These are phyloP conservation scores for Megamerina dolium DNA, from an alignment of 2,888 invertebrate genomes.

Conservation along the genomic window DNA sequence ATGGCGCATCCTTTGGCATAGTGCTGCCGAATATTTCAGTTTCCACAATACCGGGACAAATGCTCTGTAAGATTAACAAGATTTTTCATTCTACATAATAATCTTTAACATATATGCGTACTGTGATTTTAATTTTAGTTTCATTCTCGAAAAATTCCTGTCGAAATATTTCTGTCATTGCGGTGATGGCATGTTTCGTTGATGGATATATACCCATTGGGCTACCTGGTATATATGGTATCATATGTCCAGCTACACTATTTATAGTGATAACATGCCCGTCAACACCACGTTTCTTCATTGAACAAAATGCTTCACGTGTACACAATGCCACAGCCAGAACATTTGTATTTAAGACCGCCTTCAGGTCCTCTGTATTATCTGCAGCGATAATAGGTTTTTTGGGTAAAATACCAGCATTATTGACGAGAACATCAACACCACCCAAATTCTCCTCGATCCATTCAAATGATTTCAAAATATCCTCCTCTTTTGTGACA, in stretches of 20 bases:
- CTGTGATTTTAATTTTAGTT: conserved; percentile 27
- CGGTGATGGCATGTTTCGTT: conserved; percentile 36
- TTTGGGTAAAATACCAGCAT: conserved; percentile 42
- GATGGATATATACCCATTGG: conserved; percentile 29
- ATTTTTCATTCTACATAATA: neutral
- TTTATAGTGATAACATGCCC: conserved; percentile 51
- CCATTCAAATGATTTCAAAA: conserved; percentile 50
- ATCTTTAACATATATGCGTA: conserved; percentile 14
- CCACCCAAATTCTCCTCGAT: conserved; percentile 50
- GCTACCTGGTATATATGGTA: conserved; percentile 16
- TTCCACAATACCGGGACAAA: conserved; percentile 19
- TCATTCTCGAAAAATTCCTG: conserved; percentile 32
- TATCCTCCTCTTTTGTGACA: conserved; percentile 51
- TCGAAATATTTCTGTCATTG: conserved; percentile 34
- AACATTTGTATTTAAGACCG: conserved; percentile 47
- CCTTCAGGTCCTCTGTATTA: conserved; percentile 21
- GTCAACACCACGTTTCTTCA: conserved; percentile 34
- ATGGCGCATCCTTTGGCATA: neutral
- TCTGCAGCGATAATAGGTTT: conserved; percentile 15
- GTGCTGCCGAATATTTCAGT: conserved; percentile 13
- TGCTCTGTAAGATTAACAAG: conserved; percentile 11
- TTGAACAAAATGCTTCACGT: conserved; percentile 48
- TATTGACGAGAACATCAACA: conserved; percentile 54
- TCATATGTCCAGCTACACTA: conserved; percentile 31
- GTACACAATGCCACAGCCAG: conserved; percentile 47